phyloP scores from a whole-genome alignment of 2,797 vertebrate genomes.

The Pitangus sulphuratus region DNA sequence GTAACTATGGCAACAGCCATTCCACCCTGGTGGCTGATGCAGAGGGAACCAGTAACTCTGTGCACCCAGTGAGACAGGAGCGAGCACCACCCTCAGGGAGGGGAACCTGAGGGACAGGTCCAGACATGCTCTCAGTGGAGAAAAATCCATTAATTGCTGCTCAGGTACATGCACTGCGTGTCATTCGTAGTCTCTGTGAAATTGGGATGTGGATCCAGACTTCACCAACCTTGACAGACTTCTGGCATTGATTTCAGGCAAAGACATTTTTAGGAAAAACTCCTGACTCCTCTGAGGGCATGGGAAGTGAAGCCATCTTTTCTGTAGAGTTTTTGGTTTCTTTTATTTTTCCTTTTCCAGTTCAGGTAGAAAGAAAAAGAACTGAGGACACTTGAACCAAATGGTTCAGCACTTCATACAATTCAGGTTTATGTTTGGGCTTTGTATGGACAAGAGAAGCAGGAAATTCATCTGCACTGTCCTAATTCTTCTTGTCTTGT shows the following conservation, averaged over 20 bases:
- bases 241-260: neutral
- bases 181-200: neutral
- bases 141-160: neutral
- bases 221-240: neutral
- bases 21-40: neutral
- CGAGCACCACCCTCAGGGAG: neutral
- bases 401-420: neutral
- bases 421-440: neutral
- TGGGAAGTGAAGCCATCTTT: neutral
- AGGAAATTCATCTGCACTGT: neutral
- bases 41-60: neutral
- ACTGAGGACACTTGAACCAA: neutral
- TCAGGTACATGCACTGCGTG: neutral
- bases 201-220: neutral
- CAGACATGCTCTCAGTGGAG: fast-evolving
- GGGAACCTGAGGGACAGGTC: neutral
- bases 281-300: neutral
- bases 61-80: neutral
- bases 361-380: neutral
- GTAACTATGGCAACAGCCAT: neutral
- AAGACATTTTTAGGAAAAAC: neutral
- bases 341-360: neutral
- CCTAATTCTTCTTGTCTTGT: neutral
- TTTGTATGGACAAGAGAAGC: neutral
- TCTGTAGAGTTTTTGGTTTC: neutral